phyloP scores from a whole-genome alignment of 2,113 vertebrate species.

The Lycaon pictus region DNA sequence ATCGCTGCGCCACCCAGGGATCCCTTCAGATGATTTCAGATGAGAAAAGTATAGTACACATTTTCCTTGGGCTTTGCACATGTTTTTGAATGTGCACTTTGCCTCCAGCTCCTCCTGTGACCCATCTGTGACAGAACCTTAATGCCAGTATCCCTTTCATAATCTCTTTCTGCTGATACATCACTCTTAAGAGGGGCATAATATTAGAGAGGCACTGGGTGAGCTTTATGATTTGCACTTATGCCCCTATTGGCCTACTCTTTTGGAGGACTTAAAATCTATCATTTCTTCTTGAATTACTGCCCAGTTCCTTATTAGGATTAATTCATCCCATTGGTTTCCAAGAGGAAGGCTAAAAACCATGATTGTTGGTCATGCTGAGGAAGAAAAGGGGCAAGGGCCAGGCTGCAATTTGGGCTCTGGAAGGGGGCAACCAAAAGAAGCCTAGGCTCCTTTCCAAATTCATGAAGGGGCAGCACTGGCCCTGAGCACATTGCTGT shows the following conservation, averaged over 20 bases:
- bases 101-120: background rate
- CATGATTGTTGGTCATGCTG: background rate
- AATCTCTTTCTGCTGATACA: background rate
- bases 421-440: background rate
- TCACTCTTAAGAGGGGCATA: background rate
- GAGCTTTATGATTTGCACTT: background rate
- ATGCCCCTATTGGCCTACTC: background rate
- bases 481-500: background rate
- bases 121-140: background rate
- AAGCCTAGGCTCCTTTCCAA: background rate
- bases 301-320: background rate
- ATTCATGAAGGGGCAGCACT: background rate
- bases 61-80: conserved; percentile 41
- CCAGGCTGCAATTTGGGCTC: background rate
- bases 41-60: background rate
- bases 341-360: conserved; percentile 34
- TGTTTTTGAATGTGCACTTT: conserved; percentile 37
- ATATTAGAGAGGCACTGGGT: background rate
- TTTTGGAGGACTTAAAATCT: too few relatives aligned
- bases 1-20: too few relatives aligned
- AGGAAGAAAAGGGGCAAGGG: background rate
- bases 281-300: background rate
- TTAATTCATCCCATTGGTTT: conserved; percentile 42
- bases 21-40: conserved; percentile 6
- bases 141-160: conserved; percentile 37